Base-by-base conservation (phyloP, 2,888 invertebrate species). In the Dryobota labecula region DNA sequence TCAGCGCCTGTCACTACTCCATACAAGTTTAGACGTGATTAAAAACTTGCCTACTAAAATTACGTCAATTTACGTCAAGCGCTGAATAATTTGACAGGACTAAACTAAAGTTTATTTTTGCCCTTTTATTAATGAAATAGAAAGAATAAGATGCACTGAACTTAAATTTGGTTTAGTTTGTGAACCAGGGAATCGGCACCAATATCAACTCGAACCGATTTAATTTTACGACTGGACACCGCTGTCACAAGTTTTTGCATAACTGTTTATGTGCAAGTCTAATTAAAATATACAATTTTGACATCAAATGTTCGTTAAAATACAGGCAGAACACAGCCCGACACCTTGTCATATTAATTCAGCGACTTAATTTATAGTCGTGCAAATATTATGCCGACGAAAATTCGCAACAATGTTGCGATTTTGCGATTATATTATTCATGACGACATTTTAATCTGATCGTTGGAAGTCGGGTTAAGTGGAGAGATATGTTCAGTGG, bases 321-420 rank as follows among this genome's bases (percentile, higher is more conserved):
- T 70, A 53, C 60, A 68, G 27, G 33, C 75, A 38, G 61, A 69
- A 78, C 68, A 72, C 60, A 66, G 71, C 84, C 86, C 80, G 84
- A 88, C 72, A 89, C 88, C 86, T 76, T 89, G 91, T 91, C 91
- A 89, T 89, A 89, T 91, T 91, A 90, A 92, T 91, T 88, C 85
- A 86, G 85, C 78, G 72, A 78, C 57, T 84, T 89, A 91, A 93
- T 93, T 92, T 94, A 93, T 89, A 73, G 88, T 84, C 76, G 74
- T 67, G 80, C 82, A 86, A 87, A 90, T 89, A 89, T 86, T 76
- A 85, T 77, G 82, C 84, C 80, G 87, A 86, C 84, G 81, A 86
- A 87, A 88, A 76, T 75, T 84, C 74, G 83, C 87, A 87, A 93
- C 92, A 90, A 80, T 89, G 92, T 93, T 90, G 90, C 88, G 83